Evolutionary conservation across 2,888 invertebrate species (phyloP), one percentile per base, ranked within the genome.

Genomic region (Protonemura montana): DNA sequence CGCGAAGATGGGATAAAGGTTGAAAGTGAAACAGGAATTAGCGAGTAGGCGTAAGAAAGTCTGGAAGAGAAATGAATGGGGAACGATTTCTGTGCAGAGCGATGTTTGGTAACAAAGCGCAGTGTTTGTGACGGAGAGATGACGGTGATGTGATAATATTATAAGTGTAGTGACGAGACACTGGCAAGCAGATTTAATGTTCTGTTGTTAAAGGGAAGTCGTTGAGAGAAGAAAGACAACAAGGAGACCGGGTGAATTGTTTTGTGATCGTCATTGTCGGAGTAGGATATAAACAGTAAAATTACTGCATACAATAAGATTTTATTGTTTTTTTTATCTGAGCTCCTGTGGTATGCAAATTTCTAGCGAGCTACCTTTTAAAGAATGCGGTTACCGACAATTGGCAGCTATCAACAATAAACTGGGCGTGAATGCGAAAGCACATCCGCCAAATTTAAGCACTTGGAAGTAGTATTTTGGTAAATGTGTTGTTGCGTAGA

Each of bases 21-120:
- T 59, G 59, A 21, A 59, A 59, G 59, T 59, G 59, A 59, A 59
- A 59, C 59, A 59, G 59, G 59, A 59, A 59, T 59, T 59, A 59
- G 59, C 21, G 59, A 59, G 59, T 59, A 59, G 59, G 59, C 59
- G 59, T 59, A 59, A 59, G 59, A 59, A 59, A 59, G 13, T 59
- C 16, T 21, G 59, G 16, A 21, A 21, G 59, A 59, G 59, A 59
- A 59, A 59, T 59, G 13, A 59, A 59, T 59, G 59, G 59, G 59
- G 59, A 16, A 59, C 59, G 59, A 1, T 59, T 59, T 59, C 7
- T 59, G 59, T 59, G 21, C 21, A 59, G 3, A 7, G 59, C 59
- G 59, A 59, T 59, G 59, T 59, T 59, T 59, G 59, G 16, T 10
- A 59, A 59, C 59, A 59, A 59, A 59, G 59, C 6, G 21, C 59